Conservation (phyloP, 2,888 invertebrate genomes). For the Brachynemurus nebulosus region DNA sequence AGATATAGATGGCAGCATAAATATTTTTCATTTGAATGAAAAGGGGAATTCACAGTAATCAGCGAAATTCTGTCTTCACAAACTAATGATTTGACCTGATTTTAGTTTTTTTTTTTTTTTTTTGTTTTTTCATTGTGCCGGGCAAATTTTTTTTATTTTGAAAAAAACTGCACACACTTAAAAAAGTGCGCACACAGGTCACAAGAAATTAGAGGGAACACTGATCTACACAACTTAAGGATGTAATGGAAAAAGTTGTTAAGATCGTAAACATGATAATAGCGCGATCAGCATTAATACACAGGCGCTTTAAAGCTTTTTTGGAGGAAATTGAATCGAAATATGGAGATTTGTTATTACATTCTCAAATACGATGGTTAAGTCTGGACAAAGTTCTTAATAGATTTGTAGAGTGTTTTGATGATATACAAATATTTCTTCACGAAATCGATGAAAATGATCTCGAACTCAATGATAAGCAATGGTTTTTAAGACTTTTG, state of each 20-base stretch:
- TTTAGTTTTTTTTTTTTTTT: too few species aligned
- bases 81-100: too few species aligned
- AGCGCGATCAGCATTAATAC: conserved; percentile 19
- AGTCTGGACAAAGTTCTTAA: conserved; percentile 19
- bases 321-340: conserved; percentile 19
- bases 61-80: too few species aligned
- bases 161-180: too few species aligned
- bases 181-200: too few species aligned
- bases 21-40: too few species aligned
- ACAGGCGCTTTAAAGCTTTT: conserved; percentile 19
- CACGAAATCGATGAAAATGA: conserved; percentile 16
- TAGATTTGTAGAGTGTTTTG: conserved; percentile 20
- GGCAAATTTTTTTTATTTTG: too few species aligned
- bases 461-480: conserved; percentile 15
- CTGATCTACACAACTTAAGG: conserved; percentile 17
- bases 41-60: too few species aligned
- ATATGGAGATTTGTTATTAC: conserved; percentile 19
- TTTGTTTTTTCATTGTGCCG: too few species aligned
- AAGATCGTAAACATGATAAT: conserved; percentile 18
- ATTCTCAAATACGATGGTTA: conserved; percentile 18
- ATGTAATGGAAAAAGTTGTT: conserved; percentile 19
- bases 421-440: conserved; percentile 17
- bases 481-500: conserved; percentile 15
- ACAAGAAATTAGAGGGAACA: too few species aligned
- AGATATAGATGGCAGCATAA: too few species aligned